Conservation (phyloP, 2,888 invertebrate species). For the Cephus sareptanus region DNA sequence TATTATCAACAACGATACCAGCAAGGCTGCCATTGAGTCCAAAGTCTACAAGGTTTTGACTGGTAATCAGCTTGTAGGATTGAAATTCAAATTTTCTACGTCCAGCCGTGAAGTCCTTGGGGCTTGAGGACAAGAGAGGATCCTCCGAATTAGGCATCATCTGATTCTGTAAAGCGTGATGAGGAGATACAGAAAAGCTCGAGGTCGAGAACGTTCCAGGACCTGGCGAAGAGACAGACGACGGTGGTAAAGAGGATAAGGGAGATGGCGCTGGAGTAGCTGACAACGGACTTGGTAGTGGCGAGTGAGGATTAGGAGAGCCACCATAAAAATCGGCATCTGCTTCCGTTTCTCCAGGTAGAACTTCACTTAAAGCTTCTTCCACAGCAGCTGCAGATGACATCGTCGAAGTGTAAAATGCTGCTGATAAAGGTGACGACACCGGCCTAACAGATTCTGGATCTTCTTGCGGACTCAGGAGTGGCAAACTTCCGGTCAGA, state of each 20-base stretch:
- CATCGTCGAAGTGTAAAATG: conserved; percentile 86
- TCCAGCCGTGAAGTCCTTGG: conserved; percentile 76
- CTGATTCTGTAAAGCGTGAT: conserved; percentile 76
- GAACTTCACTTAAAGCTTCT: conserved; percentile 85
- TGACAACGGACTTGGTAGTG: conserved; percentile 73
- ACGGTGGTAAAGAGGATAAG: conserved; percentile 62
- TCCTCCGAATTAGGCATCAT: conserved; percentile 92
- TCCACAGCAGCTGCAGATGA: conserved; percentile 89
- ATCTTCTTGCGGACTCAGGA: conserved; percentile 65
- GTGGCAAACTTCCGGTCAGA: conserved; percentile 69
- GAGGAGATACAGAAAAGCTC: conserved; percentile 63
- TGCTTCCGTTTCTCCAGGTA: conserved; percentile 80
- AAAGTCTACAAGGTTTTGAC: conserved; percentile 69
- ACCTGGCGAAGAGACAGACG: conserved; percentile 61
- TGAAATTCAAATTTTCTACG: conserved; percentile 71
- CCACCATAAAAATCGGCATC: conserved; percentile 68
- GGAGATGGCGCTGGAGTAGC: conserved; percentile 73
- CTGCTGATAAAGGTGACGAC: conserved; percentile 84
- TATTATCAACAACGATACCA: conserved; percentile 72
- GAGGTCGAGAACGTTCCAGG: conserved; percentile 57
- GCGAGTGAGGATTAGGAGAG: conserved; percentile 69
- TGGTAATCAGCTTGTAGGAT: conserved; percentile 69
- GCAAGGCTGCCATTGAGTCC: conserved; percentile 69
- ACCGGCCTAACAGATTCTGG: conserved; percentile 77
- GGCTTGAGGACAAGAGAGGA: conserved; percentile 84